Base-by-base conservation (phyloP, 2,888 invertebrate genomes). In the Oeneis ivallda region DNA sequence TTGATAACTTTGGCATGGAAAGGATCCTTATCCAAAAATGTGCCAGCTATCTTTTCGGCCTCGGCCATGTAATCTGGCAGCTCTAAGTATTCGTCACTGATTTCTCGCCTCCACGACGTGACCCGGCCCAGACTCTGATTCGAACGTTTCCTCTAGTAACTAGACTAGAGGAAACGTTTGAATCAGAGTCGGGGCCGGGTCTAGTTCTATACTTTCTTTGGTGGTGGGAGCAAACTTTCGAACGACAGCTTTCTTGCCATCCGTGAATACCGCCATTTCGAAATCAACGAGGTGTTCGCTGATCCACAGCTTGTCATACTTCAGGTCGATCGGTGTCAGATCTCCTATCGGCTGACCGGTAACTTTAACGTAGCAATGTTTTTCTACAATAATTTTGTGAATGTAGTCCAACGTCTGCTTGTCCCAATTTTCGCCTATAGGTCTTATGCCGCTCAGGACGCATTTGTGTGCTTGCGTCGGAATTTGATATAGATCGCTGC, bases 381-480 rank as follows among this genome's bases (percentile, higher is more conserved):
- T 93, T 50, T 94, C 93, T 0, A 95, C 94, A 1, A 95, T 70
- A 1, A 83, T 79, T 2, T 83, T 83, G 73, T 95, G 94, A 37
- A 96, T 90, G 64, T 89, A 92, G 74, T 96, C 95, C 45, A 96
- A 86, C 2, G 93, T 92, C 0, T 80, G 78, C 0, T 84, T 76
- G 6, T 85, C 77, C 93, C 95, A 96, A 1, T 76, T 74, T 5
- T 76, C 76, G 5, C 71, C 79, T 0, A 72, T 45, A 0, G 91
- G 90, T 9, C 78, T 77, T 15, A 91, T 84, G 3, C 87, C 79
- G 64, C 70, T 75, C 26, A 97, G 86, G 11, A 86, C 74, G 72
- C 95, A 94, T 76, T 91, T 94, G 54, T 93, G 92, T 0, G 94
- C 93, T 79, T 96, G 94, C 13, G 93, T 92, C 0, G 96, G 96